phyloP scores from a whole-genome alignment of 1,140 invertebrate genomes.

The honey bee (Apis mellifera) region Amel_HAv3.1 CM009939.2:10510001-10510500 shows the following conservation, averaged over 20 bases:
- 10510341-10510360: no score
- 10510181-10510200: background rate
- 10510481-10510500: constrained; percentile 36
- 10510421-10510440: background rate
- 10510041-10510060: constrained; percentile 1
- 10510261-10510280: no score
- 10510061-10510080: background rate
- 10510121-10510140: no score
- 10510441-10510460: constrained; percentile 31
- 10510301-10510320: no score
- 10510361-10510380: background rate
- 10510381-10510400: background rate
- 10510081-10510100: background rate
- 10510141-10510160: background rate
- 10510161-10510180: no score
- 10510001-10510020: constrained; percentile 9
- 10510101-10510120: background rate
- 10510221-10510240: no score
- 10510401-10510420: background rate
- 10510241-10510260: no score
- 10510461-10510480: background rate
- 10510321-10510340: no score
- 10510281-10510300: no score
- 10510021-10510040: constrained; percentile 5
- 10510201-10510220: background rate